Evolutionary conservation across 2,113 vertebrate genomes (phyloP).

Genomic region (Varanus salvator): DNA sequence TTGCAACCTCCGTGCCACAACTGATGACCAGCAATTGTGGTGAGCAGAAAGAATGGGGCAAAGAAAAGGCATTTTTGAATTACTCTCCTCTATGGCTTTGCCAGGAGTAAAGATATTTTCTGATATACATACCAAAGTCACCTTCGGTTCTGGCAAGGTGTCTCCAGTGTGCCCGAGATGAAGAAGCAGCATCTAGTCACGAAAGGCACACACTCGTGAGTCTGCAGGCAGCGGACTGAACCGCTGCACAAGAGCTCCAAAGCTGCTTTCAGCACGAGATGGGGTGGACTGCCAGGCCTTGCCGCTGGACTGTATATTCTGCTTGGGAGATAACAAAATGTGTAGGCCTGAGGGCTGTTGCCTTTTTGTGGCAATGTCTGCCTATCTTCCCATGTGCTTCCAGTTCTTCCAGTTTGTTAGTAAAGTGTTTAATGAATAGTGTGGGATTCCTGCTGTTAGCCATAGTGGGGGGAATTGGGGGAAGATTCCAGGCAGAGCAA

Average conservation of each 20-base stretch:
- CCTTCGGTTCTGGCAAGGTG: neutral
- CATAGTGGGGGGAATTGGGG: too few species aligned
- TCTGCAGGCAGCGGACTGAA: too few species aligned
- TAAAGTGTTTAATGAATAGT: neutral
- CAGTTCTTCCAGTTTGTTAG: neutral
- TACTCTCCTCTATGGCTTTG: neutral
- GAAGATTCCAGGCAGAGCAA: neutral
- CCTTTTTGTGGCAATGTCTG: neutral
- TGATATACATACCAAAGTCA: neutral
- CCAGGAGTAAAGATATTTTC: neutral
- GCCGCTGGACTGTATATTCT: neutral
- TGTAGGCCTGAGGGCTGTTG: neutral
- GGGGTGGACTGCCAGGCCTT: neutral
- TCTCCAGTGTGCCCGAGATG: neutral
- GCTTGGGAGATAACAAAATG: neutral
- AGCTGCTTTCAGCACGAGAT: neutral
- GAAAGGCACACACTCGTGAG: neutral
- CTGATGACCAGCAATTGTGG: neutral
- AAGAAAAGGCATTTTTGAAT: neutral
- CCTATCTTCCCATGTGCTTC: neutral
- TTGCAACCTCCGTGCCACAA: too few species aligned
- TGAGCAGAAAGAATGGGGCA: neutral
- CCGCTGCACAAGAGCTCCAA: too few species aligned
- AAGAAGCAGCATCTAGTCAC: neutral
- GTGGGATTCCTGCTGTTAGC: neutral